Evolutionary conservation across 2,888 invertebrate genomes (phyloP), one percentile per base, ranked within the genome.

Genomic region (Leptura quadrifasciata): DNA sequence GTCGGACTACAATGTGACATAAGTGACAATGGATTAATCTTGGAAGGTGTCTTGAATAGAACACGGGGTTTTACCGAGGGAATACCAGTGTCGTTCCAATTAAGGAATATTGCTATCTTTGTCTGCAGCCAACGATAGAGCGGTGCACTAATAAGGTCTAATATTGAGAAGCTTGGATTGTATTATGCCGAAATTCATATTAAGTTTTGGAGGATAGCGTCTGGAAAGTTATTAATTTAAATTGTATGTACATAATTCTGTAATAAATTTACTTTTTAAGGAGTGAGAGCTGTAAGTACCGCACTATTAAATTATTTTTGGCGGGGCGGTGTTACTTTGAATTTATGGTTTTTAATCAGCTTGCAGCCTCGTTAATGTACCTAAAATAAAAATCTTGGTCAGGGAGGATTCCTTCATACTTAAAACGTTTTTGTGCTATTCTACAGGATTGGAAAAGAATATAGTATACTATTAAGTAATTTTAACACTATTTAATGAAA

Each of bases 1-100:
- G 79, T 82, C 78, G 77, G 72, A 80, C 79, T 76, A 80, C 81
- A 82, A 79, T 82, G 82, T 80, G 81, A 81, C 79, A 81, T 82
- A 82, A 83, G 81, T 79, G 81, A 83, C 81, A 82, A 83, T 81
- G 78, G 83, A 82, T 82, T 82, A 83, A 83, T 82, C 83, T 81
- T 74, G 77, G 79, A 78, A 80, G 81, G 82, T 82, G 81, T 80
- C 76, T 77, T 72, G 72, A 75, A 75, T 76, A 69, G 77, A 79
- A 78, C 64, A 74, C 70, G 75, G 74, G 78, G 65, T 55, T 75
- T 71, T 76, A 57, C 78, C 76, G 60, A 64, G 81, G 79, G 79
- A 80, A 81, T 83, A 80, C 75, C 73, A 80, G 79, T 79, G 81
- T 79, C 81, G 78, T 82, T 83, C 81, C 83, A 83, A 83, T 83